phyloP scores from a whole-genome alignment of 2,888 invertebrate species.

The Cactoblastis cactorum region DNA sequence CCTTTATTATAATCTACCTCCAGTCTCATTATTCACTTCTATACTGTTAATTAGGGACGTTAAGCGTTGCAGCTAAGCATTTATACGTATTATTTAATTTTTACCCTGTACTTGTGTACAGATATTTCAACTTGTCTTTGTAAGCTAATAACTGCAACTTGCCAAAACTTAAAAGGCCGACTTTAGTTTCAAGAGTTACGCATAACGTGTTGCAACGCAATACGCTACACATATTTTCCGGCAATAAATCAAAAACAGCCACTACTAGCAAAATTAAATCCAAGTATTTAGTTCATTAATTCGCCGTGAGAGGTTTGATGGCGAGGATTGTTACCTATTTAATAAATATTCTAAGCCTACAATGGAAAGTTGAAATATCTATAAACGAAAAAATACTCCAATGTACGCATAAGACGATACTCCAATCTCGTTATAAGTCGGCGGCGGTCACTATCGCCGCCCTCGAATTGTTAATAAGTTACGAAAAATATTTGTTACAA shows the following conservation, averaged over 20 bases:
- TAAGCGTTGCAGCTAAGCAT: constrained; percentile 31
- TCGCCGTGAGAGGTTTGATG: too few relatives aligned
- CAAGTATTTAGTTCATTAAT: too few relatives aligned
- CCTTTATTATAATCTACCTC: constrained; percentile 19
- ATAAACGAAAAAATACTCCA: constrained; percentile 32
- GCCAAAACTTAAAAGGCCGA: too few relatives aligned
- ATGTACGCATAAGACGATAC: constrained; percentile 29
- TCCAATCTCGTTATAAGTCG: constrained; percentile 1
- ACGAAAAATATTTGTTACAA: constrained; percentile 23
- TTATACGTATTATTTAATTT: constrained; percentile 38
- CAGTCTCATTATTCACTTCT: constrained; percentile 27
- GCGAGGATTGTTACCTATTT: too few relatives aligned
- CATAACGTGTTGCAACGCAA: too few relatives aligned
- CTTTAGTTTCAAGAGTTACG: too few relatives aligned
- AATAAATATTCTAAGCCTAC: neutral
- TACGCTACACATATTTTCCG: too few relatives aligned
- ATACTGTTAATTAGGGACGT: constrained; percentile 23
- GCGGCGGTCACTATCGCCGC: constrained; percentile 10
- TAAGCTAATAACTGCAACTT: constrained; percentile 4
- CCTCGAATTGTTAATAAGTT: constrained; percentile 18
- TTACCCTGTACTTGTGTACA: constrained; percentile 63
- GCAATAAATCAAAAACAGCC: too few relatives aligned
- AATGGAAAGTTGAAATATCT: constrained; percentile 13
- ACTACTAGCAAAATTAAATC: too few relatives aligned
- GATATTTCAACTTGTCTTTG: neutral